Percentiles rank a stretch among this genome's conserved stretches.
Evolutionary conservation across 2,888 invertebrate species (phyloP).

Genomic region (Sthenelais limicola): DNA sequence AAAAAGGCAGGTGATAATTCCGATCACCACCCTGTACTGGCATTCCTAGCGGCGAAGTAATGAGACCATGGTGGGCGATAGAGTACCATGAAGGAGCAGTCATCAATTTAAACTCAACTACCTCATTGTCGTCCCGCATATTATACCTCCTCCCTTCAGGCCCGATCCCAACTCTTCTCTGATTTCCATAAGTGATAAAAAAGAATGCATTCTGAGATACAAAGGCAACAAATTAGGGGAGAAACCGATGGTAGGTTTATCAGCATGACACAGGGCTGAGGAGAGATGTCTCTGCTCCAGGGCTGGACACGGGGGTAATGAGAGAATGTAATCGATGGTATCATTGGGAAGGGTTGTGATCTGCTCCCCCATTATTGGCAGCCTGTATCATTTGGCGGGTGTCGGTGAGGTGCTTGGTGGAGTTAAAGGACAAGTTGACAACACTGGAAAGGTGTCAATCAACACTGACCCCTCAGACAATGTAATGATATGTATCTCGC

Average conservation of each 20-base stretch:
- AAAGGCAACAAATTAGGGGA: conserved; percentile 25
- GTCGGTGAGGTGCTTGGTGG: neutral
- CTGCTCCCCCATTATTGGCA: neutral
- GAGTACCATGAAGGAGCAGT: conserved; percentile 4
- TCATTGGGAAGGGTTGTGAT: neutral
- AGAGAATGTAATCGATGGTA: conserved; percentile 23
- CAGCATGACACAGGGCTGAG: conserved; percentile 7
- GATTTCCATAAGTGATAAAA: conserved; percentile 21
- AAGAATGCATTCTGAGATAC: conserved; percentile 20
- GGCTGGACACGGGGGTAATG: neutral
- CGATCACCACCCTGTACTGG: no score
- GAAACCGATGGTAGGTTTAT: neutral
- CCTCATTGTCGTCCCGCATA: conserved; percentile 13
- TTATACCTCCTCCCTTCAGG: conserved; percentile 14
- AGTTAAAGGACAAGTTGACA: conserved; percentile 2
- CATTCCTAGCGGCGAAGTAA: no score
- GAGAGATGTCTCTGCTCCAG: neutral
- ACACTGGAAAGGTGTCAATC: no score
- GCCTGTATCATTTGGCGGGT: no score
- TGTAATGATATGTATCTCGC: no score
- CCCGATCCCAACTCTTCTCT: conserved; percentile 6
- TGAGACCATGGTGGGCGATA: no score
- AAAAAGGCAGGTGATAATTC: no score
- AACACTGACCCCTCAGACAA: no score
- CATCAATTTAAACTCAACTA: conserved; percentile 22